Base-by-base conservation (phyloP, 1,140 invertebrate species). In the Marisa cornuarietis region DNA sequence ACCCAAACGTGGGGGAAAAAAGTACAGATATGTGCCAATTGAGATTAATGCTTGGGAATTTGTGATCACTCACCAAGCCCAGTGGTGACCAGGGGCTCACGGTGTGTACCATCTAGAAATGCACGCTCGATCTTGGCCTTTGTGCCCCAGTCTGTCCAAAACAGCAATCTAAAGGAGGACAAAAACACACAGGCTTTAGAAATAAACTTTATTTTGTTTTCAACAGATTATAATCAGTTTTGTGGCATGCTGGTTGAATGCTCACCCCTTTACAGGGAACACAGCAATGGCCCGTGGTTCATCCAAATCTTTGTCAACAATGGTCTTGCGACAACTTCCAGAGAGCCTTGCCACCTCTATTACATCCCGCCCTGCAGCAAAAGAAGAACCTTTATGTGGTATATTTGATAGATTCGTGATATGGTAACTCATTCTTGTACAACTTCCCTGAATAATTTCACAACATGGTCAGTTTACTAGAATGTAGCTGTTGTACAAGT, bases 141-240 rank as follows among this genome's bases (percentile, higher is more conserved):
- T 87, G 98, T 96, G 68, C 98, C 98, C 98, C 98, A 99, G 90
- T 99, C 98, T 0, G 97, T 98, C 98, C 98, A 99, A 92, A 98
- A 99, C 52, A 99, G 92, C 94, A 87, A 85, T 14, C 88, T 90
- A 81, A 58, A 81, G 24, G 2, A 58, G 54, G 31, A 42, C 54
- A 58, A 8, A 58, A 58, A 9, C 54, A 58, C 11, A 58, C 54
- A 58, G 54, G 54, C 11, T 11, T 58, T 0, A 11, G 16, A 58
- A 6, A 11, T 14, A 18, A 58, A 9, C 54, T 58, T 58, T 18
- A 58, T 58, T 14, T 58, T 58, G 16, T 58, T 58, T 58, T 58
- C 54, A 58, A 4, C 16, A 14, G 54, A 58, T 58, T 58, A 1
- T 8, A 58, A 58, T 6, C 31, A 42, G 54, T 14, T 18, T 6